Evolutionary conservation across 1,140 invertebrate genomes (phyloP).

Genomic region (Penaeus japonicus): DNA sequence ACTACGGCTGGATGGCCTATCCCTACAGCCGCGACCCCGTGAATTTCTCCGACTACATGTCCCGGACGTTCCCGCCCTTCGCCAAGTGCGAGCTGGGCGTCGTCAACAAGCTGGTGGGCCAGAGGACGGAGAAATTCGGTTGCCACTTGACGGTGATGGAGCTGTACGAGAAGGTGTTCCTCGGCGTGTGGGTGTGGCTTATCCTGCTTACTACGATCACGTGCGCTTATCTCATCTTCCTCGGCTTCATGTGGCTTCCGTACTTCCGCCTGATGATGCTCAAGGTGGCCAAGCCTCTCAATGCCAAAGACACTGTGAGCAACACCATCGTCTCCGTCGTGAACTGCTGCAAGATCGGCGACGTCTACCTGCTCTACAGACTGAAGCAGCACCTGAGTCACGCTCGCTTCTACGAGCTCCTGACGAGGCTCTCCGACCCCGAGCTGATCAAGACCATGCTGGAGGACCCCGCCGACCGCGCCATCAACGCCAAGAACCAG

Average conservation of each 20-base stretch:
- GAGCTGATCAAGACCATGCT: conserved; percentile 52
- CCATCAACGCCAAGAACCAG: conserved; percentile 37
- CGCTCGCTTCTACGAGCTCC: conserved; percentile 47
- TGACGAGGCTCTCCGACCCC: conserved; percentile 43
- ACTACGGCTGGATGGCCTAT: conserved; percentile 53
- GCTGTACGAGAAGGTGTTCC: conserved; percentile 58
- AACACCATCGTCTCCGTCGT: conserved; percentile 52
- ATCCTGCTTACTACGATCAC: conserved; percentile 49
- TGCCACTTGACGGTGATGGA: conserved; percentile 59
- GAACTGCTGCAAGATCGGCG: conserved; percentile 50
- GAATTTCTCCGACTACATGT: conserved; percentile 56
- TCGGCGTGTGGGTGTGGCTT: conserved; percentile 58
- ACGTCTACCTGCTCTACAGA: conserved; percentile 45
- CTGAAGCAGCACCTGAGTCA: conserved; percentile 50
- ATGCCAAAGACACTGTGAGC: conserved; percentile 55
- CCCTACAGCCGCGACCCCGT: conserved; percentile 51
- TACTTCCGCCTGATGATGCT: conserved; percentile 56
- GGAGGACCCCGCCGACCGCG: conserved; percentile 51
- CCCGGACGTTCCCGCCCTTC: conserved; percentile 57
- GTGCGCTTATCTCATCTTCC: conserved; percentile 46
- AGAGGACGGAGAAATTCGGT: conserved; percentile 55
- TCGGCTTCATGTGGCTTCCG: conserved; percentile 52
- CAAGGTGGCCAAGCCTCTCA: conserved; percentile 54
- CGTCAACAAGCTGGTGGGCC: conserved; percentile 38
- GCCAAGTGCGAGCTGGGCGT: conserved; percentile 52